These are phyloP conservation scores for Xanthia icteritia DNA, from an alignment of 2,888 invertebrate genomes.

Conservation along the genomic window DNA sequence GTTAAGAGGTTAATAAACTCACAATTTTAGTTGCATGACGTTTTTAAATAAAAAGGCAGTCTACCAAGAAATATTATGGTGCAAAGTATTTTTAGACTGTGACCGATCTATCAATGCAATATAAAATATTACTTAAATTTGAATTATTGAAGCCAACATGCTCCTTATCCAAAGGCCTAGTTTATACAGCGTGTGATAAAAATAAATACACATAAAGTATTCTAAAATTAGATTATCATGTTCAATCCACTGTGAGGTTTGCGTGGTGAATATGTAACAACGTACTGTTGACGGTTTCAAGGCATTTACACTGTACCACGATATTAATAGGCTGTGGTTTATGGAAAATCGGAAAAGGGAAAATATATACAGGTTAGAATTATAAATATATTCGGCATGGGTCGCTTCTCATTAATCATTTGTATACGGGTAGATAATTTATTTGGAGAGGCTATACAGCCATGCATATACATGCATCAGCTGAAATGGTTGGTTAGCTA, in stretches of 20 bases:
- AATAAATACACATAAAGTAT: constrained; percentile 35
- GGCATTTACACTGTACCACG: constrained; percentile 24
- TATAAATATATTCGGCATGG: constrained; percentile 25
- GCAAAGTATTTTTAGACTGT: constrained; percentile 22
- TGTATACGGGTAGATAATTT: constrained; percentile 41
- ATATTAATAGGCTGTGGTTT: constrained; percentile 43
- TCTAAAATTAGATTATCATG: constrained; percentile 46
- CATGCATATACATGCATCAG: no score
- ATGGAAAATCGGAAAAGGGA: constrained; percentile 41
- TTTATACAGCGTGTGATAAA: constrained; percentile 15
- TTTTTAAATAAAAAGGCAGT: constrained; percentile 15
- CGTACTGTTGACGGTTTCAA: constrained; percentile 37
- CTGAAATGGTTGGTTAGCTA: constrained; percentile 15
- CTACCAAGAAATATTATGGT: background rate
- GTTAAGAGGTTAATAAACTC: constrained; percentile 5
- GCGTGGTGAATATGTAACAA: constrained; percentile 45
- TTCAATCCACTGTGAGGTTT: constrained; percentile 29
- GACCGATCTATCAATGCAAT: constrained; percentile 17
- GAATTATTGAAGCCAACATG: constrained; percentile 20
- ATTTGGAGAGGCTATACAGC: constrained; percentile 35
- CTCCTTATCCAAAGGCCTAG: constrained; percentile 11
- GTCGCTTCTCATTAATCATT: constrained; percentile 48
- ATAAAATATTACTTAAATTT: constrained; percentile 15
- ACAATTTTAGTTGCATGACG: constrained; percentile 20
- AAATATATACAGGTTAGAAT: constrained; percentile 17